A percentile compares a stretch with the other conserved stretches of the same genome.
phyloP scores from a whole-genome alignment of 30 jellyfish, hydroid and myxozoan genomes.

The Hydra vulgaris region DNA sequence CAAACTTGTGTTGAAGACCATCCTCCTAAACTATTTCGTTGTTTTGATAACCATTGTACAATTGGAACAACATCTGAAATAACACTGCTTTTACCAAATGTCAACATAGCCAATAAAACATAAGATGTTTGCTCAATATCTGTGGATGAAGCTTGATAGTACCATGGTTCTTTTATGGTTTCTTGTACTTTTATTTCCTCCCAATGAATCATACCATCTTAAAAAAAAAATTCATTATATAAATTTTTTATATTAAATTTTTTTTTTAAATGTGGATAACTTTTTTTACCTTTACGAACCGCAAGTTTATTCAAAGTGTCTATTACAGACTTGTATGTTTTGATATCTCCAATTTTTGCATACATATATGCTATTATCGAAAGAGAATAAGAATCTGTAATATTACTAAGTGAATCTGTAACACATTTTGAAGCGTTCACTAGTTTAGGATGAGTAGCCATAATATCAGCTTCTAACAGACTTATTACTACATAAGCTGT shows the following conservation, averaged over 20 bases:
- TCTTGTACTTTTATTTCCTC: slow-evolving; percentile 26
- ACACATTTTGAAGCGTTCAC: slow-evolving; percentile 38
- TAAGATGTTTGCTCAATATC: slow-evolving; percentile 76
- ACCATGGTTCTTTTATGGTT: slow-evolving; percentile 12
- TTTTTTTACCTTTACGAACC: slow-evolving; percentile 22
- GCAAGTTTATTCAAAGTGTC: slow-evolving; percentile 26
- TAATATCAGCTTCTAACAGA: slow-evolving; percentile 50
- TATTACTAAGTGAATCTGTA: slow-evolving; percentile 14
- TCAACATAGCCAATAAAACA: slow-evolving; percentile 46
- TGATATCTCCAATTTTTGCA: slow-evolving; percentile 23
- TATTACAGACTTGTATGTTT: slow-evolving; percentile 9
- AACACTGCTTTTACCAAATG: slow-evolving; percentile 6
- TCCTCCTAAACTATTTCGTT: slow-evolving; percentile 82
- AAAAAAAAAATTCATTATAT: neutral
- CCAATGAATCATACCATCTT: slow-evolving; percentile 65
- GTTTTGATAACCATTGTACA: slow-evolving; percentile 75
- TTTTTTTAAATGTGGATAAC: too few species aligned
- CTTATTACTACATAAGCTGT: slow-evolving; percentile 64
- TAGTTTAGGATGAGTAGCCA: slow-evolving; percentile 12
- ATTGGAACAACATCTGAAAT: slow-evolving; percentile 41
- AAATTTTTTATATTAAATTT: neutral
- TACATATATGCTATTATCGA: slow-evolving; percentile 51
- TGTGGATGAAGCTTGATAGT: slow-evolving; percentile 42
- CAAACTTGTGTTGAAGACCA: slow-evolving; percentile 90
- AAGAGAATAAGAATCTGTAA: slow-evolving; percentile 50